A percentile compares a stretch with the other conserved stretches of the same genome.
Conservation (phyloP, 2,113 vertebrate genomes). For the Oplegnathus fasciatus region DNA sequence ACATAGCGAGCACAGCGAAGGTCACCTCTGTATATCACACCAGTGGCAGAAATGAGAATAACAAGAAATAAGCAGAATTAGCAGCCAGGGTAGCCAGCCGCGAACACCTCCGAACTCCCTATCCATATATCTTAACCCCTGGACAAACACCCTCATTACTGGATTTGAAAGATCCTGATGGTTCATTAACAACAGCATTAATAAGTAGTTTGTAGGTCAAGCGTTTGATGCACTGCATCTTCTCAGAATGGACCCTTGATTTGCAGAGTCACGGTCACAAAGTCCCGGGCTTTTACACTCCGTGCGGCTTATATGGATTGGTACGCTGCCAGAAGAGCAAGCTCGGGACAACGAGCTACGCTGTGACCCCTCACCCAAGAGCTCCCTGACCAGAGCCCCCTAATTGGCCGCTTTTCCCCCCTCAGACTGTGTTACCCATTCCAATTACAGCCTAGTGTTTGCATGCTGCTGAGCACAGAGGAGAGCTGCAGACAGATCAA, state of each 20-base stretch:
- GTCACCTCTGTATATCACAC: constrained; percentile 44
- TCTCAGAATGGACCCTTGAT: constrained; percentile 46
- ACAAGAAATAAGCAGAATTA: constrained; percentile 50
- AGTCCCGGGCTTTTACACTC: constrained; percentile 27
- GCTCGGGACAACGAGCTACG: constrained; percentile 25
- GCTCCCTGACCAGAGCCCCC: constrained; percentile 49
- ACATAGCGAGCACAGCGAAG: constrained; percentile 34
- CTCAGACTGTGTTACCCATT: constrained; percentile 50
- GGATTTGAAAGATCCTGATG: constrained; percentile 45
- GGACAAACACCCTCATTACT: constrained; percentile 52
- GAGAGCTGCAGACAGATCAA: constrained; percentile 30
- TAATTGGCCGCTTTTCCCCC: constrained; percentile 64
- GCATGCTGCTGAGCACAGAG: constrained; percentile 53
- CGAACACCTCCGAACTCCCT: constrained; percentile 1
- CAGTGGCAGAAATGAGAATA: constrained; percentile 36
- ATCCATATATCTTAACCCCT: constrained; percentile 26
- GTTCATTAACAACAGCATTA: constrained; percentile 61
- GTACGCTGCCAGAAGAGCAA: constrained; percentile 27
- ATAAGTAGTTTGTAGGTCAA: constrained; percentile 59
- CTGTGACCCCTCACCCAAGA: constrained; percentile 50
- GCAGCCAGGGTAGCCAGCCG: constrained; percentile 4
- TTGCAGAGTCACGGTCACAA: constrained; percentile 2
- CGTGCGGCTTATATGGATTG: constrained; percentile 22
- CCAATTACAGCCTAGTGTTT: constrained; percentile 64
- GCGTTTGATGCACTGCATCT: constrained; percentile 55